Evolutionary conservation across 2,888 invertebrate species (phyloP), one percentile per base, ranked within the genome.

Genomic region (Apamea sordens): DNA sequence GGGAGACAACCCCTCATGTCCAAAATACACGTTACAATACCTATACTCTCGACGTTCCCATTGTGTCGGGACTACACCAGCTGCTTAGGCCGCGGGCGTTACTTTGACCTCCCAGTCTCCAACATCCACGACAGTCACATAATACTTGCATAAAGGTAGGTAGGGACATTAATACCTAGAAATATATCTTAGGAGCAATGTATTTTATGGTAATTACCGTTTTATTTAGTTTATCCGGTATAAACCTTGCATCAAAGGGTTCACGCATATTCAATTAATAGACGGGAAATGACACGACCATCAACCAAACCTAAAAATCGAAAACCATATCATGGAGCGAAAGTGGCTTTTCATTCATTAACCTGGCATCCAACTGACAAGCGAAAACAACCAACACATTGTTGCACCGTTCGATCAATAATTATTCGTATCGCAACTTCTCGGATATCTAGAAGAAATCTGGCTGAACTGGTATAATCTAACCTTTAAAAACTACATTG

Each of bases 1-100:
- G 90, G 91, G 90, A 91, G 92, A 92, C 92, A 91, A 89, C 92
- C 93, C 93, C 92, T 92, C 91, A 84, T 90, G 86, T 87, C 92
- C 89, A 89, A 93, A 92, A 92, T 91, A 91, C 89, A 91, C 90
- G 91, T 92, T 89, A 92, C 90, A 89, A 89, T 86, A n/a, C n/a
- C n/a, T n/a, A 90, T 91, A 90, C 86, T 91, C 86, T 87, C 85
- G 82, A 88, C 88, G 86, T 89, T 87, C 82, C 89, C 88, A 91
- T 93, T 92, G 93, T 93, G 88, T 87, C 84, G 83, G 77, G 84
- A 88, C 86, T 86, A 86, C 85, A 91, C 90, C 93, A 92, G 92
- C 92, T 93, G 92, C 91, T 85, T 85, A 76, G 79, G 81, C 81
- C 59, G 79, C 82, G 73, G 64, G 61, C 79, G 79, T 76, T 84